Conservation (phyloP, 2,797 vertebrate species). For the Anabacerthia variegaticeps region DNA sequence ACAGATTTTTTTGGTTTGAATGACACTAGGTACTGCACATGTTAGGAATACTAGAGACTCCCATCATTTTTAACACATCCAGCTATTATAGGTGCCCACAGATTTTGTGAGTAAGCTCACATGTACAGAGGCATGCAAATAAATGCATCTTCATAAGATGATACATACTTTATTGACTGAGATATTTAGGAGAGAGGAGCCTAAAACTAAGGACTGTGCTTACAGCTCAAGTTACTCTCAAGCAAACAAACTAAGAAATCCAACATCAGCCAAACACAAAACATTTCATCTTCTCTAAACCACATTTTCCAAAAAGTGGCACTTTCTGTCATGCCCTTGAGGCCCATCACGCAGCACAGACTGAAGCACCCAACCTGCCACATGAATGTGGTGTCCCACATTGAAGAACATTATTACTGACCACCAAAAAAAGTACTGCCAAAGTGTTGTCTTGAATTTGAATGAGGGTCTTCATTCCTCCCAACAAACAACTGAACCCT, state of each 20-base stretch:
- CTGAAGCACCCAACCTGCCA: not conserved
- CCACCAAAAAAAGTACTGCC: not conserved
- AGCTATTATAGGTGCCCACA: not conserved
- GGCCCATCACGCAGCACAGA: not conserved
- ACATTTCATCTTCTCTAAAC: not conserved
- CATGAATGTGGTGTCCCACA: not conserved
- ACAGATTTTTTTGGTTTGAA: not conserved
- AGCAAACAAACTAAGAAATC: not conserved
- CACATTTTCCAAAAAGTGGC: not conserved
- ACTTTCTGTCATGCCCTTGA: not conserved
- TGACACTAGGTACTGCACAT: not conserved
- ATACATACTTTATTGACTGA: not conserved
- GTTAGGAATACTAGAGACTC: not conserved
- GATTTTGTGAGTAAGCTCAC: not conserved
- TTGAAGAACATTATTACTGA: not conserved
- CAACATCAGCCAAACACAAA: not conserved
- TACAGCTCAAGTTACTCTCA: not conserved
- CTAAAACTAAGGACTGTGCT: not conserved
- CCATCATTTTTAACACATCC: not conserved
- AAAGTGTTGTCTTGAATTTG: not conserved
- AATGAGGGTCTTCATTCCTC: not conserved
- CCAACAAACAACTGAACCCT: not conserved
- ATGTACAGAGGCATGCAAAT: not conserved
- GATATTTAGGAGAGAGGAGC: not conserved
- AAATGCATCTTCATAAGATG: not conserved